A percentile compares a stretch with the other conserved stretches of the same genome.
phyloP scores from a whole-genome alignment of 2,113 vertebrate species.

The Ciconia stormi region DNA sequence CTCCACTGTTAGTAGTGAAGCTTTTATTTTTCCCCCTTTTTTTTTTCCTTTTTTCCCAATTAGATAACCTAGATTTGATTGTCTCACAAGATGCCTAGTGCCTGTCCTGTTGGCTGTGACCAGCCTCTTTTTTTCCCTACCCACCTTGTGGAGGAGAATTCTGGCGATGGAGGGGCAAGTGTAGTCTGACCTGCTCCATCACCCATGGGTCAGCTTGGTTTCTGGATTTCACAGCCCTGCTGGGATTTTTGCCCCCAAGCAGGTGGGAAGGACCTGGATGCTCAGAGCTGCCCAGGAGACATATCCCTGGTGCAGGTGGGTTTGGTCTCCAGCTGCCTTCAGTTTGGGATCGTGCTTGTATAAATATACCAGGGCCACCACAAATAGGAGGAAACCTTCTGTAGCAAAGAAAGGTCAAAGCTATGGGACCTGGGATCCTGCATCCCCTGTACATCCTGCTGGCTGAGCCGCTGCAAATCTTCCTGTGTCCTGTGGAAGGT shows the following conservation, averaged over 20 bases:
- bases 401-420: not conserved
- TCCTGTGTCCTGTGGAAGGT: not conserved
- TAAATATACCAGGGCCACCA: not conserved
- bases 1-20: not conserved
- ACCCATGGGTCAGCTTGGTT: not conserved
- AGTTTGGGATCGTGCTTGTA: accelerated
- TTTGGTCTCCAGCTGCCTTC: not conserved
- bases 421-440: not conserved
- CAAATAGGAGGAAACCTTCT: not conserved
- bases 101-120: not conserved
- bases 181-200: not conserved
- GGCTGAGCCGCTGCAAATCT: not conserved
- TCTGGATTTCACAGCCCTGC: not conserved
- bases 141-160: not conserved
- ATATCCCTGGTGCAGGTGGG: not conserved
- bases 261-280: not conserved
- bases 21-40: not conserved
- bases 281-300: not conserved
- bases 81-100: not conserved
- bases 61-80: not conserved
- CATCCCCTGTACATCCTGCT: too few relatives aligned
- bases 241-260: not conserved
- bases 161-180: not conserved
- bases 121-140: not conserved
- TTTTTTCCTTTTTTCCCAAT: accelerated